These are phyloP conservation scores for Thryonomys swinderianus DNA, from an alignment of 2,113 vertebrate species.

Conservation along the genomic window DNA sequence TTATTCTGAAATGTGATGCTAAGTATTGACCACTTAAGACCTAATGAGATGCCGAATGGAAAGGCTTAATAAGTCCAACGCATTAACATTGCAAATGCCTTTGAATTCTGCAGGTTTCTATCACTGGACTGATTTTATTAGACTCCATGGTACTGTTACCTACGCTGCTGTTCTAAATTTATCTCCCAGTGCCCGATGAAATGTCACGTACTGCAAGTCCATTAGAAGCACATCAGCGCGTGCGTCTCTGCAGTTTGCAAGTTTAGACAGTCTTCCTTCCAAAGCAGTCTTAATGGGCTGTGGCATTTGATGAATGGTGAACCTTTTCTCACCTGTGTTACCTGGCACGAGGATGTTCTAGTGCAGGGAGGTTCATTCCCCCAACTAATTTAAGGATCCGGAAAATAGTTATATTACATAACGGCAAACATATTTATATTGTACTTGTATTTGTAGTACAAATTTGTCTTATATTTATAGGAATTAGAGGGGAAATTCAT, in stretches of 20 bases:
- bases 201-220: slow-evolving; percentile 31
- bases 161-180: slow-evolving; percentile 32
- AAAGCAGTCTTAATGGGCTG: slow-evolving; percentile 50
- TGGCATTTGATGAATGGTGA: slow-evolving; percentile 7
- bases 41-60: slow-evolving; percentile 47
- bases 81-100: slow-evolving; percentile 67
- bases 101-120: slow-evolving; percentile 51
- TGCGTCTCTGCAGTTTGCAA: slow-evolving; percentile 59
- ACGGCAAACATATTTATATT: too few species aligned
- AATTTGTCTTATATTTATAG: background rate
- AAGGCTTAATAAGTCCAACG: slow-evolving; percentile 65
- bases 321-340: background rate
- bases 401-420: too few species aligned
- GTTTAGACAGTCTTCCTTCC: slow-evolving; percentile 60
- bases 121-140: slow-evolving; percentile 34
- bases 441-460: too few species aligned
- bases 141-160: slow-evolving; percentile 29
- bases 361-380: background rate
- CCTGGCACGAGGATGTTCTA: background rate
- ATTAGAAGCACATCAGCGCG: slow-evolving; percentile 72
- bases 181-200: slow-evolving; percentile 40
- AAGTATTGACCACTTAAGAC: slow-evolving; percentile 62
- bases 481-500: background rate
- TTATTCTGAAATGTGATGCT: slow-evolving; percentile 60
- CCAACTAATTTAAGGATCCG: background rate